phyloP scores from a whole-genome alignment of 2,113 vertebrate species.

The Phodopus roborovskii region DNA sequence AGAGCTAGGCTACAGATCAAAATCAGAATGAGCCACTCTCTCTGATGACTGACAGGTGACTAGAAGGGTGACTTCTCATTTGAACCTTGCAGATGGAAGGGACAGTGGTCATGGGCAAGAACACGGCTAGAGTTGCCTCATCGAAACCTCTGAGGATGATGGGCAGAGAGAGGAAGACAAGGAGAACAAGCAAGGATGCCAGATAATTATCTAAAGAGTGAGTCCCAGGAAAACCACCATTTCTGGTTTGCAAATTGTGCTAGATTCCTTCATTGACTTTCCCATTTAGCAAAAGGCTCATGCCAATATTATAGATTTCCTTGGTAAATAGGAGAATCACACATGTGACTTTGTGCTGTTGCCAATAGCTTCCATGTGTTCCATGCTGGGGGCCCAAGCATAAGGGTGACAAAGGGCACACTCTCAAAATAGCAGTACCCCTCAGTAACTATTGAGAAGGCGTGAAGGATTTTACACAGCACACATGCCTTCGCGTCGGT shows the following conservation, averaged over 20 bases:
- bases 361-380: neutral
- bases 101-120: neutral
- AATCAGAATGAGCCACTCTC: neutral
- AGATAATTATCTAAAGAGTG: neutral
- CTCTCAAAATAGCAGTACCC: slow-evolving; percentile 5
- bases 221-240: neutral
- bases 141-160: neutral
- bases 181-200: neutral
- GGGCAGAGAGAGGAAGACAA: neutral
- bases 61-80: neutral
- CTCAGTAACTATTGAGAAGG: slow-evolving; percentile 41
- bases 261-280: slow-evolving; percentile 14
- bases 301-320: neutral
- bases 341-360: neutral
- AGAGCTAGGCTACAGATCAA: neutral
- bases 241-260: neutral
- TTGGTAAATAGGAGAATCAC: slow-evolving; percentile 37
- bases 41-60: neutral
- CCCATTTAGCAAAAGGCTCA: slow-evolving; percentile 17
- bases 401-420: neutral
- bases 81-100: neutral
- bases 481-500: neutral
- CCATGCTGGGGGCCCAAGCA: neutral
- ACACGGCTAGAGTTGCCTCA: neutral
- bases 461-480: neutral